Conservation (phyloP, 2,113 vertebrate genomes). For the Ailurus styani region DNA sequence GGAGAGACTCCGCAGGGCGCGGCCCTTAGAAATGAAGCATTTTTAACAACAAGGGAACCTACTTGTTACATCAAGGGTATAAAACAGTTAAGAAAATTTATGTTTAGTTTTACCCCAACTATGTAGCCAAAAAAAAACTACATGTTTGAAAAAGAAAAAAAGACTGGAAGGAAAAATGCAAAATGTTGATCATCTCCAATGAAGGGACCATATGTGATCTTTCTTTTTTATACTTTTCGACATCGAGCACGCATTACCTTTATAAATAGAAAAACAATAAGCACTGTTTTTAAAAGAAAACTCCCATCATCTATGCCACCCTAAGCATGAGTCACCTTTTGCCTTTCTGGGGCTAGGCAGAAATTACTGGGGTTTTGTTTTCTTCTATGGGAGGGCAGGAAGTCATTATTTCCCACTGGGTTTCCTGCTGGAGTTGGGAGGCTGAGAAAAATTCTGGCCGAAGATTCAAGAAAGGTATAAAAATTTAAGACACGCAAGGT, state of each 20-base stretch:
- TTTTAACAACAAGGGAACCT: background rate
- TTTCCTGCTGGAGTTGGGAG: background rate
- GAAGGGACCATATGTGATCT: background rate
- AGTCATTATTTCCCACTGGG: background rate
- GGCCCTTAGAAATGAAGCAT: background rate
- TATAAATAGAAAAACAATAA: background rate
- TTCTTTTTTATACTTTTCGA: background rate
- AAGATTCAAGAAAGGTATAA: background rate
- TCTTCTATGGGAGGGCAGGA: background rate
- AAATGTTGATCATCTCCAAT: background rate
- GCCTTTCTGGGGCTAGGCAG: background rate
- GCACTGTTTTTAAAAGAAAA: background rate
- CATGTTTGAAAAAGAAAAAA: background rate
- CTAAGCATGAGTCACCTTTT: background rate
- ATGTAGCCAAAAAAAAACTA: background rate
- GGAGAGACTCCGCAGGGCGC: background rate
- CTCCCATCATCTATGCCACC: background rate
- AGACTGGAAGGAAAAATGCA: background rate
- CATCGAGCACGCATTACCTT: background rate
- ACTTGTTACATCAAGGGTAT: background rate
- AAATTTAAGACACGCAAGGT: background rate
- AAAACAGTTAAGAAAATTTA: background rate
- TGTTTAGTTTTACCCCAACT: background rate
- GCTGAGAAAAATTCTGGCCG: background rate
- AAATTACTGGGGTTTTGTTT: background rate